Conservation (phyloP, 1,140 invertebrate genomes). For the Ips typographus region DNA sequence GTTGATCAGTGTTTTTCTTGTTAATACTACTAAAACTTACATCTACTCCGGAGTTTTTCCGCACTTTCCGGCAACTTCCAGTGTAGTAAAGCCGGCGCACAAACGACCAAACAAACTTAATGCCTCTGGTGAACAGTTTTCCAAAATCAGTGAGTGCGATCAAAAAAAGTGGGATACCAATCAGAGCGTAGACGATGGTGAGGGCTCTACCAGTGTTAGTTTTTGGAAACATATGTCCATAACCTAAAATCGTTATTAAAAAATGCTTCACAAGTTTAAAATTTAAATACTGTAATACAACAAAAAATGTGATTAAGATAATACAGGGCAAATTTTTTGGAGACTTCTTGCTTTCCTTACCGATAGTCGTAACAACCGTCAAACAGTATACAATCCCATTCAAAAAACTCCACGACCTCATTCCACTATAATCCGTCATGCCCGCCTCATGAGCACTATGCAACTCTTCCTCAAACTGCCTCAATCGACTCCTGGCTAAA, state of each 20-base stretch:
- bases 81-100: slow-evolving; percentile 84
- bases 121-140: slow-evolving; percentile 86
- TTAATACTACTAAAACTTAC: slow-evolving; percentile 52
- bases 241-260: slow-evolving; percentile 66
- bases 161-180: slow-evolving; percentile 92
- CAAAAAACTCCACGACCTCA: slow-evolving; percentile 88
- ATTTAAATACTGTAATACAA: no score
- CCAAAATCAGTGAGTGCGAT: slow-evolving; percentile 91
- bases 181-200: slow-evolving; percentile 90
- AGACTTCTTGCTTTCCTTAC: slow-evolving; percentile 59
- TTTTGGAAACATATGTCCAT: slow-evolving; percentile 89
- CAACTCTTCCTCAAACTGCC: slow-evolving; percentile 84
- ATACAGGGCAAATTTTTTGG: no score
- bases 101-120: slow-evolving; percentile 92
- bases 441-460: slow-evolving; percentile 81
- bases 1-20: no score
- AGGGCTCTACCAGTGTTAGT: slow-evolving; percentile 81
- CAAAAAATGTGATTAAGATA: no score
- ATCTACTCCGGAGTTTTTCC: slow-evolving; percentile 73
- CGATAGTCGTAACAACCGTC: slow-evolving; percentile 92
- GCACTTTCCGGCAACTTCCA: slow-evolving; percentile 76
- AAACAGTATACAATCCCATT: slow-evolving; percentile 90
- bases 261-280: no score
- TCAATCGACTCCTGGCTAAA: slow-evolving; percentile 73
- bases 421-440: slow-evolving; percentile 76